Conservation (phyloP, 2,888 invertebrate genomes). For the Rhamnusium bicolor region DNA sequence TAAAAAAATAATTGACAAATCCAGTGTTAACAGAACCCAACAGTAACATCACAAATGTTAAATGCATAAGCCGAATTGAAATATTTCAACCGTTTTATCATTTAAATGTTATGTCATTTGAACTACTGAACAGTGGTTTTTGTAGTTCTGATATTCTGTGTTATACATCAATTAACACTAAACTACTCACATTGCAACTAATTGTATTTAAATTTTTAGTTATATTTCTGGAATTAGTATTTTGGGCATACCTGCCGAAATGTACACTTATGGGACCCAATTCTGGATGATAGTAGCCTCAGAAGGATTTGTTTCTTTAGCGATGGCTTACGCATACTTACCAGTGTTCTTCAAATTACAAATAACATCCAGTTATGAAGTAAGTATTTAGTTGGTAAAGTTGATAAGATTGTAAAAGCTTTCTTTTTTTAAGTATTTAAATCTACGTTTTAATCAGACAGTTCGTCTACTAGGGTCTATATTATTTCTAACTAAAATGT, state of each 20-base stretch:
- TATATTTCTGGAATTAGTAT: constrained; percentile 84
- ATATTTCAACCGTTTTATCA: no score
- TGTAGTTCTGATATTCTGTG: no score
- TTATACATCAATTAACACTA: no score
- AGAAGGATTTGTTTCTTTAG: constrained; percentile 78
- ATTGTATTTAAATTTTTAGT: constrained; percentile 70
- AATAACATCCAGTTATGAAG: constrained; percentile 85
- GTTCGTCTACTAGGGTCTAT: constrained; percentile 80
- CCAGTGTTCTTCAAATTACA: constrained; percentile 84
- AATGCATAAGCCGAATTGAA: no score
- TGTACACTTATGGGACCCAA: constrained; percentile 84
- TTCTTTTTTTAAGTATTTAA: constrained; percentile 76
- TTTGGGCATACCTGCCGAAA: constrained; percentile 82
- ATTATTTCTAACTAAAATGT: constrained; percentile 82
- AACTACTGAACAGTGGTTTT: no score
- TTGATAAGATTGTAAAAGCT: constrained; percentile 29
- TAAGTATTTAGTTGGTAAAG: constrained; percentile 63
- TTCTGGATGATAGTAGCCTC: constrained; percentile 79
- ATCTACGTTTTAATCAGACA: constrained; percentile 79
- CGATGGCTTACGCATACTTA: constrained; percentile 79
- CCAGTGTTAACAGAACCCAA: no score
- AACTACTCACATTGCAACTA: background rate
- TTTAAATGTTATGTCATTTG: no score
- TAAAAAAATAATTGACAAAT: no score
- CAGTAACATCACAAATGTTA: no score